These are phyloP conservation scores for Ligdia adustata DNA, from an alignment of 2,888 invertebrate species.

Conservation along the genomic window DNA sequence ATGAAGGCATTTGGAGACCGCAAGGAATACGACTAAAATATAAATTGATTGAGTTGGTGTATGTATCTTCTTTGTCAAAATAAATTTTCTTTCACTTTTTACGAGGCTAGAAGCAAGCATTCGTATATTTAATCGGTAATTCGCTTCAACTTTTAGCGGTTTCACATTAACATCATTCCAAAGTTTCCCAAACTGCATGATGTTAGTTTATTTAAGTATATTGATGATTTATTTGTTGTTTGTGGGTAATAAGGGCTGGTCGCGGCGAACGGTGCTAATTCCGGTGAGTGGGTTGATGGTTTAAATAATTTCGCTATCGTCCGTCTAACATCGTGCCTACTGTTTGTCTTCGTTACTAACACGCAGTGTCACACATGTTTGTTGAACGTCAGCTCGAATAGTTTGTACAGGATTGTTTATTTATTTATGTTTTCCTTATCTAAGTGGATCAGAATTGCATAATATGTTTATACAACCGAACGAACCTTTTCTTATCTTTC, in stretches of 20 bases:
- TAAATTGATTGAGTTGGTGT: not conserved
- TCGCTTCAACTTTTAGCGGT: not conserved
- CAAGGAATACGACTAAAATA: not conserved
- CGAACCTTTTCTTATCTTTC: not conserved
- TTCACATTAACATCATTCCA: conserved; percentile 15
- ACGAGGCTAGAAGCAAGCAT: too few relatives aligned
- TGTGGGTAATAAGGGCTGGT: conserved; percentile 75
- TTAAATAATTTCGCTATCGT: conserved; percentile 54
- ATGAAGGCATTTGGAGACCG: conserved; percentile 7
- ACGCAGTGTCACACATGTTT: conserved; percentile 27
- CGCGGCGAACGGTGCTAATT: conserved; percentile 64
- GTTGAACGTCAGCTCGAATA: conserved; percentile 16
- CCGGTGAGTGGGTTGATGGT: conserved; percentile 74
- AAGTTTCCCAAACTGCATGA: conserved; percentile 42
- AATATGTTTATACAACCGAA: not conserved
- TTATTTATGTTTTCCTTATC: conserved; percentile 20
- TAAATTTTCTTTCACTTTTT: too few relatives aligned
- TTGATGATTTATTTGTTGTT: conserved; percentile 63
- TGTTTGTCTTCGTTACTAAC: conserved; percentile 61
- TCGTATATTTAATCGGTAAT: too few relatives aligned
- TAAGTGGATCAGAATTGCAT: conserved; percentile 14
- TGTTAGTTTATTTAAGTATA: conserved; percentile 48
- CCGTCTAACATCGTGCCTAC: conserved; percentile 46
- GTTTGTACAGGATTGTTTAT: conserved; percentile 17
- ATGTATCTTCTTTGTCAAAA: too few relatives aligned